Conservation (phyloP, 2,113 vertebrate species). For the Alaudala cheleensis region DNA sequence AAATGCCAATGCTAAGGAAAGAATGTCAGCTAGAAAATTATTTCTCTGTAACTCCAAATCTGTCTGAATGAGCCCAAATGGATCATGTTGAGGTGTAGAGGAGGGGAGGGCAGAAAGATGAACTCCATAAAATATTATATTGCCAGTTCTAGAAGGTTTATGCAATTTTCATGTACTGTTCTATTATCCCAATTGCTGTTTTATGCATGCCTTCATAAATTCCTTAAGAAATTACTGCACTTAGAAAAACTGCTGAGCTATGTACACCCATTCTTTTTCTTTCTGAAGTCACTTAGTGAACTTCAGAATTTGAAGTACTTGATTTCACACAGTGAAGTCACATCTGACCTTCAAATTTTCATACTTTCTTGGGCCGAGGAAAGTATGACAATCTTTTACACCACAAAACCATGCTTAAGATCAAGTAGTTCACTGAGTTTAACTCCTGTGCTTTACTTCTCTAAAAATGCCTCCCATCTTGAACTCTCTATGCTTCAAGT, state of each 20-base stretch:
- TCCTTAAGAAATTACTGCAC: neutral
- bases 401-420: neutral
- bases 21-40: neutral
- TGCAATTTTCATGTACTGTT: neutral
- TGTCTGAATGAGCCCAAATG: neutral
- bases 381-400: neutral
- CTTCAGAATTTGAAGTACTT: too few species aligned
- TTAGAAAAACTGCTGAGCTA: neutral
- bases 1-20: neutral
- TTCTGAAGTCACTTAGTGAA: neutral
- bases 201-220: neutral
- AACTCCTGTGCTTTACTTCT: neutral
- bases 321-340: too few species aligned
- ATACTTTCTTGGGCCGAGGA: neutral
- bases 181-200: neutral
- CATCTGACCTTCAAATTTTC: neutral
- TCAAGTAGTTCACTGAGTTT: neutral
- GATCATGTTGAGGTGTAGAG: neutral
- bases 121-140: neutral
- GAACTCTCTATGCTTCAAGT: neutral
- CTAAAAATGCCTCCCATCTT: neutral
- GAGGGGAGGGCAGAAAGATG: neutral
- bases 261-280: neutral
- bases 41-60: neutral
- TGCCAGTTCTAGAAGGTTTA: neutral